phyloP scores from a whole-genome alignment of 2,888 invertebrate species.

The Scaptomyza parva region DNA sequence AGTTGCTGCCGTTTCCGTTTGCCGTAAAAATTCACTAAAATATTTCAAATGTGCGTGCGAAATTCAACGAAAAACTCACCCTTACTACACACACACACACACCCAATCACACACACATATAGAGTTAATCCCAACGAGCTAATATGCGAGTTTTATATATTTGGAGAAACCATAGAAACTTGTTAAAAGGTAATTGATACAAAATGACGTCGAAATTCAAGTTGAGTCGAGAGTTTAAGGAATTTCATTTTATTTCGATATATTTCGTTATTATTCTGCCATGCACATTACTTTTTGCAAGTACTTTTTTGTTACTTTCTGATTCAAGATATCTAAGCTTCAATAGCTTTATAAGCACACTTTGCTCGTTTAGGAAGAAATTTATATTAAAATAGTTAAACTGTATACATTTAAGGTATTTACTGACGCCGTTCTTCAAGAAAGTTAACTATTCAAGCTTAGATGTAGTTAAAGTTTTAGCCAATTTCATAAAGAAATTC shows the following conservation, averaged over 20 bases:
- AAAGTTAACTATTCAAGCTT: no score
- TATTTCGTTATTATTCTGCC: no score
- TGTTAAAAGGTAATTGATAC: slow-evolving; percentile 72
- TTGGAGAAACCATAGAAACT: slow-evolving; percentile 42
- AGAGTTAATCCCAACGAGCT: slow-evolving; percentile 1
- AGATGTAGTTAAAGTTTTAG: no score
- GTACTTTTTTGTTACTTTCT: background rate
- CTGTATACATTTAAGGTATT: no score
- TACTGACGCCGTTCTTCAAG: no score
- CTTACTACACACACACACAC: background rate
- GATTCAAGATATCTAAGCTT: background rate
- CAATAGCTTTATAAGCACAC: background rate
- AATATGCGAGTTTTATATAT: slow-evolving; percentile 13
- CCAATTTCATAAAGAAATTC: no score
- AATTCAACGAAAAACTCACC: slow-evolving; percentile 31
- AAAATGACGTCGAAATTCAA: slow-evolving; percentile 62
- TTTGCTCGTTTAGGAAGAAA: no score
- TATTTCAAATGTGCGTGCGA: slow-evolving; percentile 73
- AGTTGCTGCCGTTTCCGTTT: slow-evolving; percentile 68
- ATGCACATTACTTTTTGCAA: background rate
- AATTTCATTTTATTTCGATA: background rate
- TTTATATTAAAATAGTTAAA: no score
- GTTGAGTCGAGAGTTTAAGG: slow-evolving; percentile 21
- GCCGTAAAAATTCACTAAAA: slow-evolving; percentile 69
- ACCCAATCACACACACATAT: background rate